Evolutionary conservation across 2,113 vertebrate species (phyloP).

Genomic region (Cebus imitator): DNA sequence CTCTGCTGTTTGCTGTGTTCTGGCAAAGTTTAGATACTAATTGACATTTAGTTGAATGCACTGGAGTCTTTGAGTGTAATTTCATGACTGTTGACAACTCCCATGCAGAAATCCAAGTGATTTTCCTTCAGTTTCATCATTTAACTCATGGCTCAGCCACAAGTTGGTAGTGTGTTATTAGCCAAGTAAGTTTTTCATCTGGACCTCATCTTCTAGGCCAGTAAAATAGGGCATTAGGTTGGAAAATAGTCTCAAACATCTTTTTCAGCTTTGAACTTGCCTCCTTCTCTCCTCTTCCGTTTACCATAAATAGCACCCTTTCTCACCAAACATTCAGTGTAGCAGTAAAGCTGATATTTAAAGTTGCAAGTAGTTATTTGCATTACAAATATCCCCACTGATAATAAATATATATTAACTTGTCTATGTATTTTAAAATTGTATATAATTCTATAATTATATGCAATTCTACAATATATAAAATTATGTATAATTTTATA

Average conservation of each 20-base stretch:
- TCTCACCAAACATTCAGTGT: background rate
- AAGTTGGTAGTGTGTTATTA: background rate
- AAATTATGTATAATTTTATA: background rate
- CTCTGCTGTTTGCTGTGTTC: background rate
- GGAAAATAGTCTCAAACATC: background rate
- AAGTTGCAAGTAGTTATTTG: constrained; percentile 7
- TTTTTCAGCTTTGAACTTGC: background rate
- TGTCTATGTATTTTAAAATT: background rate
- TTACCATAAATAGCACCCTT: background rate
- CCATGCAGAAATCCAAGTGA: background rate
- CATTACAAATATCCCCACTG: background rate
- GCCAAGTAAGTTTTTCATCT: background rate
- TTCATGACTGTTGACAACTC: background rate
- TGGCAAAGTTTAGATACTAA: background rate
- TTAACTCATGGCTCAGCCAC: background rate
- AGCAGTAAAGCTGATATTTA: background rate
- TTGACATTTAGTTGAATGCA: background rate
- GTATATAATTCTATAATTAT: background rate
- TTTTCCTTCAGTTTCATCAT: background rate
- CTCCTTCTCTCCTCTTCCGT: background rate
- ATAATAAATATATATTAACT: background rate
- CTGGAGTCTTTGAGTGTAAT: background rate
- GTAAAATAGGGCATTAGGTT: background rate
- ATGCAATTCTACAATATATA: background rate
- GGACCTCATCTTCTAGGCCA: background rate